Evolutionary conservation across 2,888 invertebrate genomes (phyloP).

Genomic region (Trichopoda pennipes): DNA sequence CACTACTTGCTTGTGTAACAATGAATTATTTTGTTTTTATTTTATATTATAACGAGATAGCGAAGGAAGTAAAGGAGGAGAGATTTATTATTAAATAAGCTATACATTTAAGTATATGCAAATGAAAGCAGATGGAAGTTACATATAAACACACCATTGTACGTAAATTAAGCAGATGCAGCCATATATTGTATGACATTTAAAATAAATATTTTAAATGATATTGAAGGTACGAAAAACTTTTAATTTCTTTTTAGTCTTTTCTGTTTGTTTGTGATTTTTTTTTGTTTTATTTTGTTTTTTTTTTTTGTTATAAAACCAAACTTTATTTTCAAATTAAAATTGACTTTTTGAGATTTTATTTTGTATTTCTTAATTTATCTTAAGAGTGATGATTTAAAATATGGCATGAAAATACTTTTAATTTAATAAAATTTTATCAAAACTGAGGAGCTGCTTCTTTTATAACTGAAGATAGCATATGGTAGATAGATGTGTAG

Average conservation of each 20-base stretch:
- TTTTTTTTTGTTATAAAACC: background rate
- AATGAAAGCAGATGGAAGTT: constrained; percentile 25
- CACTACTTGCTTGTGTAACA: constrained; percentile 53
- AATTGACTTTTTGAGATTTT: background rate
- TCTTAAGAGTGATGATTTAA: background rate
- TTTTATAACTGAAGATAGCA: too few species aligned
- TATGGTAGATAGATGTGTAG: too few species aligned
- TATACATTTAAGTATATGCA: constrained; percentile 32
- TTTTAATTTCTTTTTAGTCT: constrained; percentile 15
- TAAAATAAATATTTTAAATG: constrained; percentile 63
- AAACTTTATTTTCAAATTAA: constrained; percentile 16
- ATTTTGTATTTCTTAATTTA: background rate
- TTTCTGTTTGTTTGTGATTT: too few species aligned
- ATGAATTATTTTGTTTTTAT: constrained; percentile 37
- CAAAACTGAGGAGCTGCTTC: too few species aligned
- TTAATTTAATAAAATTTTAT: too few species aligned
- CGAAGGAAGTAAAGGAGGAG: background rate
- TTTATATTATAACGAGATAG: constrained; percentile 4
- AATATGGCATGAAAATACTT: too few species aligned
- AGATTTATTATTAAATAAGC: background rate
- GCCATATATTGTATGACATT: constrained; percentile 55
- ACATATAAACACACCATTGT: background rate
- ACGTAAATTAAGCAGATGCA: constrained; percentile 51
- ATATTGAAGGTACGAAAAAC: constrained; percentile 42
- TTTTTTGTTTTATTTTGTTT: too few species aligned